Conservation (phyloP, 2,113 vertebrate species). For the Dinomys branickii region DNA sequence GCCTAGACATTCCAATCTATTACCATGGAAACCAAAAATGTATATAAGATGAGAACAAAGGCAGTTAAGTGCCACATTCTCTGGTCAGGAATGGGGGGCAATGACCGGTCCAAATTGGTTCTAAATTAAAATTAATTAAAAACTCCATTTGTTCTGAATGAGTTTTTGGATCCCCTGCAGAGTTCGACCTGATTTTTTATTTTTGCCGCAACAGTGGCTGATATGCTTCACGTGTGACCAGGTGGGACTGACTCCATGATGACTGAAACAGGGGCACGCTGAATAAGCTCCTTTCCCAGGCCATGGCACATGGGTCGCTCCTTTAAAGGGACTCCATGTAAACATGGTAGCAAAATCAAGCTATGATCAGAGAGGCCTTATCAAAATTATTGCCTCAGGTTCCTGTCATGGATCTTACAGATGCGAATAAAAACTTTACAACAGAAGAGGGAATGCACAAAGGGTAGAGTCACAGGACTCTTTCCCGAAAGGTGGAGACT, state of each 20-base stretch:
- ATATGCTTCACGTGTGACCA: neutral
- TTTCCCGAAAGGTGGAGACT: neutral
- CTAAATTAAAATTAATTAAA: too few species aligned
- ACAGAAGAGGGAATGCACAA: neutral
- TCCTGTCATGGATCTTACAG: neutral
- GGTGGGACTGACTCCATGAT: neutral
- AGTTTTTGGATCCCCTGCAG: too few species aligned
- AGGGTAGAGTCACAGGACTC: neutral
- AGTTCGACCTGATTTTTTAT: too few species aligned
- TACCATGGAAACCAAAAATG: too few species aligned
- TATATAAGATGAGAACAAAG: too few species aligned
- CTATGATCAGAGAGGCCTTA: neutral
- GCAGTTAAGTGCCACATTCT: too few species aligned
- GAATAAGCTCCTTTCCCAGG: neutral
- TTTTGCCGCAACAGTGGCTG: too few species aligned
- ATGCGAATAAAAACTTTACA: neutral
- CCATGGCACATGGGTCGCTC: neutral
- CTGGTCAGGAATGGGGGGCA: too few species aligned
- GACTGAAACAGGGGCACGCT: neutral
- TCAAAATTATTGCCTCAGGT: neutral
- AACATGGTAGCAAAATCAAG: neutral
- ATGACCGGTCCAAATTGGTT: too few species aligned
- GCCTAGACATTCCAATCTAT: too few species aligned
- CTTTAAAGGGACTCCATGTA: neutral
- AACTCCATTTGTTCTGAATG: too few species aligned